Evolutionary conservation across 2,797 vertebrate genomes (phyloP).

Genomic region (Sorex maritimensis): DNA sequence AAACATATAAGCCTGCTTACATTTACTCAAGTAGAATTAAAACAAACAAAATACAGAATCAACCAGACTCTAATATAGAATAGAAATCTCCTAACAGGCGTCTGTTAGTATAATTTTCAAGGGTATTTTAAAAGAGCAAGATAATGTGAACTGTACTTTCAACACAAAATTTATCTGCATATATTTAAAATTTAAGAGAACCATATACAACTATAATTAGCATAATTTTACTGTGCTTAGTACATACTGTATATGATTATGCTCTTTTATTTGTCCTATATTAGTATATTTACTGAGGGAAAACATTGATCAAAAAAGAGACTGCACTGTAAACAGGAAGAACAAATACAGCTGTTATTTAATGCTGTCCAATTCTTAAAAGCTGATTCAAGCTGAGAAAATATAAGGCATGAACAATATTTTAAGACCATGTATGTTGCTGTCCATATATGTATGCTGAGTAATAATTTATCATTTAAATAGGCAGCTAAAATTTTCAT

Average conservation of each 20-base stretch:
- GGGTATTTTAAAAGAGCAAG: constrained; percentile 40
- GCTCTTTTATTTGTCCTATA: background rate
- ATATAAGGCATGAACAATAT: background rate
- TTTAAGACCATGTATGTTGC: background rate
- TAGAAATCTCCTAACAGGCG: background rate
- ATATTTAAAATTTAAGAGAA: constrained; percentile 42
- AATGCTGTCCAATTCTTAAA: background rate
- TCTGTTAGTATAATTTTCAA: background rate
- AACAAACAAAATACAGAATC: background rate
- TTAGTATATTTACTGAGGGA: background rate
- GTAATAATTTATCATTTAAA: constrained; percentile 4
- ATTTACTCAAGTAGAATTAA: background rate
- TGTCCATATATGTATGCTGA: background rate
- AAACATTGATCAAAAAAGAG: constrained; percentile 49
- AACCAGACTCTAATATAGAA: constrained; percentile 1
- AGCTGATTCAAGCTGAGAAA: constrained; percentile 40
- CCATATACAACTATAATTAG: background rate
- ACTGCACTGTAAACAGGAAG: background rate
- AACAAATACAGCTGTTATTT: constrained; percentile 1
- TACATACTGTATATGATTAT: background rate
- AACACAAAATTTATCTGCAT: background rate
- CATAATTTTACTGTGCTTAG: background rate
- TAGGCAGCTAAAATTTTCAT: background rate
- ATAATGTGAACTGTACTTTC: constrained; percentile 10
- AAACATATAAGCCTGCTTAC: background rate